Evolutionary conservation across 2,113 vertebrate species (phyloP), one percentile per base, ranked within the genome.

Genomic region (Thermophis baileyi): DNA sequence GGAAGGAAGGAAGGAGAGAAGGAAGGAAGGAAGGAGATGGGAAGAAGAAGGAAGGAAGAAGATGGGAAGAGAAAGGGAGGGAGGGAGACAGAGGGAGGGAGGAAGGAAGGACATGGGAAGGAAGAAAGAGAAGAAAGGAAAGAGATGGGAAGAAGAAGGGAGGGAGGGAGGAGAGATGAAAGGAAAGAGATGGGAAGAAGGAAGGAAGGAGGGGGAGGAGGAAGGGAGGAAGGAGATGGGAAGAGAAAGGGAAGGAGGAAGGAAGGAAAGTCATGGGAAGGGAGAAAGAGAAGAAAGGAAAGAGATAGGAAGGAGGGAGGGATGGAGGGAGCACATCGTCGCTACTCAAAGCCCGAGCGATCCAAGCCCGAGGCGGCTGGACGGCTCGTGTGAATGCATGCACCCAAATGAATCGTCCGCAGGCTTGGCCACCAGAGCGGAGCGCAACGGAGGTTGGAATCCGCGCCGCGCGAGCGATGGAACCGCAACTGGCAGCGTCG

Each of bases 1-100:
- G 60, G 30, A 14, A 1, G 27, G 3, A 1, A 7, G n/a, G n/a
- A n/a, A n/a, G n/a, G n/a, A n/a, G n/a, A 4, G 4, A 47, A 1
- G 60, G 60, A 30, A 4, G 57, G 3, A 4, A 7, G 60, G 27
- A 12, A 1, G 11, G 30, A 30, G 9, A 18, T 2, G 6, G 27
- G 25, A 12, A 1, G 60, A 3, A 4, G 4, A 47, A 1, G 60
- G 60, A 30, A 4, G 57, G 22, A 55, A 7, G 54, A 4, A 47
- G 54, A 24, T 4, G 54, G 57, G 27, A 27, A 9, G 2, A 9
- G 6, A 47, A 47, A 10, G 27, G 24, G 24, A 9, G 2, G 24
- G 25, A 2, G 22, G 7, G 5, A 8, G 1, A 24, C n/a, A 4
- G 0, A 27, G 0, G 55, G 25, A 3, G 25, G 57, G 27, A 60